Percentiles rank a stretch among this genome's conserved stretches.
phyloP scores from a whole-genome alignment of 2,888 invertebrate species.

The Oligia latruncula region DNA sequence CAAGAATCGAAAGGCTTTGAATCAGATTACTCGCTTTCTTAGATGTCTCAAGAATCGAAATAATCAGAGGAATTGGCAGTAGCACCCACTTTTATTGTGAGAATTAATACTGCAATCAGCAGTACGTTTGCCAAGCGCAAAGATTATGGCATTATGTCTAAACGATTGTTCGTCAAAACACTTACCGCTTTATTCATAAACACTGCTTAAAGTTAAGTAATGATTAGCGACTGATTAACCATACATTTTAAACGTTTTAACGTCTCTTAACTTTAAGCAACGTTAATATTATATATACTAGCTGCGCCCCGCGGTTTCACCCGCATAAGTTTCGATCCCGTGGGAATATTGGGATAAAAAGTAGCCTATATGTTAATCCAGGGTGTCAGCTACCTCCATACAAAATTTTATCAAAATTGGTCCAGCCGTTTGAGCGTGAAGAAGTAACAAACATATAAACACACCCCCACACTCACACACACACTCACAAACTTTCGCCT shows the following conservation, averaged over 20 bases:
- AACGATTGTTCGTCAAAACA: conserved; percentile 3
- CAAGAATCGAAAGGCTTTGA: conserved; percentile 32
- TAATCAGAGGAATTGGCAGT: conserved; percentile 2
- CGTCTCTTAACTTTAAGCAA: neutral
- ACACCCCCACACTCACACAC: no score
- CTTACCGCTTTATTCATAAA: neutral
- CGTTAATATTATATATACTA: neutral
- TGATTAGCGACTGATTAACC: neutral
- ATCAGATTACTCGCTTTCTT: conserved; percentile 41
- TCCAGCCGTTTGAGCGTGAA: no score
- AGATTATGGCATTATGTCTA: conserved; percentile 1
- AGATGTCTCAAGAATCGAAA: conserved; percentile 23
- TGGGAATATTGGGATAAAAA: no score
- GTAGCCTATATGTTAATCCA: no score
- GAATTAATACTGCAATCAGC: conserved; percentile 27
- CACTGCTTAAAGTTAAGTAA: neutral
- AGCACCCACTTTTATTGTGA: conserved; percentile 1
- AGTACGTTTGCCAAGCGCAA: conserved; percentile 13
- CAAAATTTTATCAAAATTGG: no score
- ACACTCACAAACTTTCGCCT: no score
- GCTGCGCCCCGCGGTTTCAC: no score
- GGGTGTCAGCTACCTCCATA: no score
- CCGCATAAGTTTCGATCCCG: no score
- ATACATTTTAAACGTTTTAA: neutral
- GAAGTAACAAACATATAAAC: no score